Evolutionary conservation across 1,140 invertebrate species (phyloP), one percentile per base, ranked within the genome.

Genomic region (Mactra quadrangularis): DNA sequence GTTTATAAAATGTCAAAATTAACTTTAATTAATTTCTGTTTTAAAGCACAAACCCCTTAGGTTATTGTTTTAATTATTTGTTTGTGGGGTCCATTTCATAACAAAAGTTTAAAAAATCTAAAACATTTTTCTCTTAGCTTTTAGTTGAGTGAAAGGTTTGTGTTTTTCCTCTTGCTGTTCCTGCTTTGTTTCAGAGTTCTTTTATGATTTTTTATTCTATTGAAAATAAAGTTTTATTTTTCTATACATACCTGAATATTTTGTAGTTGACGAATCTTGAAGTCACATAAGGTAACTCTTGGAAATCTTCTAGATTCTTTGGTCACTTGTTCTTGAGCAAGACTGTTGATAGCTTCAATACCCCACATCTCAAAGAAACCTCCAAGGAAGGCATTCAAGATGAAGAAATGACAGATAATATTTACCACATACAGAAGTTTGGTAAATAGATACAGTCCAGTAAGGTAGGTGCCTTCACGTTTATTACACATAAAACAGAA

Each of bases 271-370:
- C 93, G 90, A 33, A 94, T 93, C 68, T 94, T 90, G 87, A 94
- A 94, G 82, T 94, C 94, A 77, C 94, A 94, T 76, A 94, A 85
- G 0, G 94, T 94, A n/a, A 94, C 87, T 88, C 92, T 79, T 87
- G 93, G 81, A 90, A 91, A 91, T 76, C 87, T 90, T 70, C 71
- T 74, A 0, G 88, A 90, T 50, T 90, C 90, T 27, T 88, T 87
- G 93, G 93, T 94, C 70, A 92, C 90, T 19, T 87, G 77, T 47
- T 94, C 93, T 59, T 87, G 87, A 13, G 91, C 87, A 19, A 94
- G 77, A 78, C 93, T 91, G 35, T 87, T 68, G 0, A 94, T 59
- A 25, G 94, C 92, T 82, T 94, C 92, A 9, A 93, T 86, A 25
- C 94, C 94, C 88, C 94, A 94, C 71, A 94, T 87, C 55, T 92